Evolutionary conservation across 2,888 invertebrate genomes (phyloP).

Genomic region (Hanleya hanleyi): DNA sequence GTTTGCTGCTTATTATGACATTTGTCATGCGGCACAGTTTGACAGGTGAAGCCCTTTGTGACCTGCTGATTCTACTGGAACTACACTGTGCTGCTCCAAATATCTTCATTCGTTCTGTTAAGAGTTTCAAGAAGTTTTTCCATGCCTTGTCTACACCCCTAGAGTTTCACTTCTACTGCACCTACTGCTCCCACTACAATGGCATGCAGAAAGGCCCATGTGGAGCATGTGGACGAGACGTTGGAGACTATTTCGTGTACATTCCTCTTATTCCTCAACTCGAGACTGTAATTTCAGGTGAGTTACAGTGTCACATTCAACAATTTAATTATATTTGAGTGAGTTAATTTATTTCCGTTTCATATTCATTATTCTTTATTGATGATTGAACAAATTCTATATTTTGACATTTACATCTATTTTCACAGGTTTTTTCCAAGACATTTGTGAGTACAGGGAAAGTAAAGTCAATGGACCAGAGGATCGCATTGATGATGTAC

Average conservation of each 20-base stretch:
- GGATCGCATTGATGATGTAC: neutral
- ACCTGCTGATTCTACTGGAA: neutral
- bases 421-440: neutral
- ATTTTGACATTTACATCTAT: neutral
- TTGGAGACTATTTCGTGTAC: neutral
- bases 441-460: neutral
- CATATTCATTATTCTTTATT: too few relatives aligned
- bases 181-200: neutral
- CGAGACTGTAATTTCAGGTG: too few relatives aligned
- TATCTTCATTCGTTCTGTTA: neutral
- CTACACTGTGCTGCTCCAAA: neutral
- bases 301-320: too few relatives aligned
- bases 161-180: neutral
- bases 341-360: too few relatives aligned
- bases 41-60: neutral
- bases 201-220: neutral
- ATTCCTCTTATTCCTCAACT: neutral
- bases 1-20: neutral
- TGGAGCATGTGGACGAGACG: neutral
- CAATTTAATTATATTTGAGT: too few relatives aligned
- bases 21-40: neutral
- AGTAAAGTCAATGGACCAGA: neutral
- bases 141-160: neutral
- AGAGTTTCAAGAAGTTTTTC: neutral
- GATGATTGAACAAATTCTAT: neutral